A percentile compares a stretch with the other conserved stretches of the same genome.
Evolutionary conservation across 1,140 invertebrate species (phyloP).

Genomic region (Archivesica marissinica): DNA sequence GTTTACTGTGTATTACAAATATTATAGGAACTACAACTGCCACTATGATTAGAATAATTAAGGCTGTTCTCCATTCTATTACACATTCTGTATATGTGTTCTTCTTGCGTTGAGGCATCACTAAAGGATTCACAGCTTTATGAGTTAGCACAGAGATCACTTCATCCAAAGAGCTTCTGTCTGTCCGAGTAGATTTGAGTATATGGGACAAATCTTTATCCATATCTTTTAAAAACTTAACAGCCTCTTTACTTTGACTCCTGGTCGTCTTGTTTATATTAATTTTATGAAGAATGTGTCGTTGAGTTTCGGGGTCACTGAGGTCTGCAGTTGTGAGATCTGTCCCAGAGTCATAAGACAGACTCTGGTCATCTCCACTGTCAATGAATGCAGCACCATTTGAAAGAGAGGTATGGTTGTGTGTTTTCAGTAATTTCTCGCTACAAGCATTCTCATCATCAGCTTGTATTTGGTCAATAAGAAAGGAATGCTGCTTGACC

Average conservation of each 20-base stretch:
- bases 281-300: slow-evolving; percentile 71
- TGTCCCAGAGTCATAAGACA: slow-evolving; percentile 62
- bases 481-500: slow-evolving; percentile 70
- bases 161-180: slow-evolving; percentile 72
- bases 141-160: slow-evolving; percentile 76
- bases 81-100: slow-evolving; percentile 72
- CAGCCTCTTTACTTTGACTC: slow-evolving; percentile 70
- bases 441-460: slow-evolving; percentile 53
- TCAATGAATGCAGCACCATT: slow-evolving; percentile 32
- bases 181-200: slow-evolving; percentile 63
- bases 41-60: slow-evolving; percentile 62
- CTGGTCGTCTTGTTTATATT: slow-evolving; percentile 73
- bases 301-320: slow-evolving; percentile 75
- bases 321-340: slow-evolving; percentile 62
- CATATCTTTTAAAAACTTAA: slow-evolving; percentile 76
- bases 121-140: slow-evolving; percentile 74
- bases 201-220: slow-evolving; percentile 77
- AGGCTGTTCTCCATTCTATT: slow-evolving; percentile 66
- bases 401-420: slow-evolving; percentile 22
- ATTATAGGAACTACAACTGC: slow-evolving; percentile 68
- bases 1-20: no score
- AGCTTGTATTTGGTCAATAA: slow-evolving; percentile 69
- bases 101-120: not conserved
- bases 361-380: slow-evolving; percentile 39
- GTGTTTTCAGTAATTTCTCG: not conserved